These are phyloP conservation scores for Loris lydekkerianus DNA, from an alignment of 2,797 vertebrate genomes.

Conservation along the genomic window DNA sequence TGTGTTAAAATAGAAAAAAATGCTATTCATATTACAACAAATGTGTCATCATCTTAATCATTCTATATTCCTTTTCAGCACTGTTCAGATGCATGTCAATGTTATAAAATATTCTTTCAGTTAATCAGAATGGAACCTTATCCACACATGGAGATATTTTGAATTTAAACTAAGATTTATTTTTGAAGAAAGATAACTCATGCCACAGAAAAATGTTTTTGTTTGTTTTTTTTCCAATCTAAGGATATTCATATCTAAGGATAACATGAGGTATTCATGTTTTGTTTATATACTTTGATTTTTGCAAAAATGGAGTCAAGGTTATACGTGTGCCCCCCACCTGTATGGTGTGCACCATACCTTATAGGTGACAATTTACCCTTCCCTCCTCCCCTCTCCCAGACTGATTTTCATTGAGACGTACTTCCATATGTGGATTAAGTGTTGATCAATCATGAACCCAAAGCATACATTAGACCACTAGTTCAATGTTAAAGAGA, in stretches of 20 bases:
- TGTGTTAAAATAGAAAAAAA: background rate
- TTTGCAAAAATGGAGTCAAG: no score
- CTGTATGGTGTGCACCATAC: no score
- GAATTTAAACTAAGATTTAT: constrained; percentile 30
- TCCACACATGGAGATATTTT: background rate
- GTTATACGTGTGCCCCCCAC: no score
- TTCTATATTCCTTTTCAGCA: background rate
- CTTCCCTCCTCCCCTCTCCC: no score
- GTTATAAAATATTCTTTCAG: constrained; percentile 22
- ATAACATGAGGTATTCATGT: no score
- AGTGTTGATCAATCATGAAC: constrained; percentile 2
- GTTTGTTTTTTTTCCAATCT: no score
- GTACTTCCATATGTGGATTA: no score
- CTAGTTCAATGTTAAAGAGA: background rate
- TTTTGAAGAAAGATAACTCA: background rate
- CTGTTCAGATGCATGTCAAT: background rate
- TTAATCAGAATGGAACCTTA: background rate
- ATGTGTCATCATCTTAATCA: background rate
- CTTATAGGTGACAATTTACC: no score
- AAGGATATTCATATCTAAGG: no score
- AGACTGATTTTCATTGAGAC: no score
- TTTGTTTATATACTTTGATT: no score
- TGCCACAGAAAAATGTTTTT: background rate
- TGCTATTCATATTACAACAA: background rate
- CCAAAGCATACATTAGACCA: constrained; percentile 42